Conservation (phyloP, 2,888 invertebrate species). For the Chalcosyrphus nemorum region DNA sequence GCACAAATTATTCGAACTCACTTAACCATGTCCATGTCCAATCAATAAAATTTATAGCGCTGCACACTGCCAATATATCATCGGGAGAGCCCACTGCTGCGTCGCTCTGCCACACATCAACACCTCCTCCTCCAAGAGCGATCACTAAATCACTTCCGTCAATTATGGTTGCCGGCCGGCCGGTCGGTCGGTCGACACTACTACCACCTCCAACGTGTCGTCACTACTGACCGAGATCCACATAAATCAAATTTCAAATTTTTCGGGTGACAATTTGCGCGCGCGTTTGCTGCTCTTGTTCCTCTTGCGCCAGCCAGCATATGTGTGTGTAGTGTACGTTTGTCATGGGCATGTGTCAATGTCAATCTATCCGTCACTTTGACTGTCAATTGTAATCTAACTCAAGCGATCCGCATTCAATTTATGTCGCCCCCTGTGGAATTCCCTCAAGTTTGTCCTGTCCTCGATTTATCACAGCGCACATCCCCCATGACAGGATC, state of each 20-base stretch:
- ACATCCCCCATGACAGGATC: slow-evolving; percentile 65
- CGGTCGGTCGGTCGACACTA: slow-evolving; percentile 26
- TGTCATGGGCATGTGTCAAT: slow-evolving; percentile 58
- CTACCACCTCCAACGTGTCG: slow-evolving; percentile 13
- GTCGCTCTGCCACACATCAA: slow-evolving; percentile 61
- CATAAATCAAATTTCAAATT: slow-evolving; percentile 72
- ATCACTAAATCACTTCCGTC: slow-evolving; percentile 73
- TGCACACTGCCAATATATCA: slow-evolving; percentile 71
- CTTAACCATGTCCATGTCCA: slow-evolving; percentile 72
- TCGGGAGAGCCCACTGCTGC: slow-evolving; percentile 60
- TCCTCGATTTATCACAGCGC: slow-evolving; percentile 61
- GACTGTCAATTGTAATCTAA: slow-evolving; percentile 66
- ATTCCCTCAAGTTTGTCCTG: slow-evolving; percentile 47
- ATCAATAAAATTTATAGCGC: slow-evolving; percentile 73
- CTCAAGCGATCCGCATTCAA: slow-evolving; percentile 55
- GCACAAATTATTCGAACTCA: slow-evolving; percentile 66
- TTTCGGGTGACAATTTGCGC: slow-evolving; percentile 72
- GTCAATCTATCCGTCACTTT: slow-evolving; percentile 68
- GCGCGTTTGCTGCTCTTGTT: slow-evolving; percentile 20
- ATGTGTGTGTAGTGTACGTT: neutral
- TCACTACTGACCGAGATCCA: slow-evolving; percentile 57
- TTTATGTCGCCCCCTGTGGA: slow-evolving; percentile 52
- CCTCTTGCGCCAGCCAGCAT: neutral
- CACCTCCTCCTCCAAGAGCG: slow-evolving; percentile 52
- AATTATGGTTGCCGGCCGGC: slow-evolving; percentile 44